Conservation (phyloP, 2,113 vertebrate genomes). For the Perccottus glenii region DNA sequence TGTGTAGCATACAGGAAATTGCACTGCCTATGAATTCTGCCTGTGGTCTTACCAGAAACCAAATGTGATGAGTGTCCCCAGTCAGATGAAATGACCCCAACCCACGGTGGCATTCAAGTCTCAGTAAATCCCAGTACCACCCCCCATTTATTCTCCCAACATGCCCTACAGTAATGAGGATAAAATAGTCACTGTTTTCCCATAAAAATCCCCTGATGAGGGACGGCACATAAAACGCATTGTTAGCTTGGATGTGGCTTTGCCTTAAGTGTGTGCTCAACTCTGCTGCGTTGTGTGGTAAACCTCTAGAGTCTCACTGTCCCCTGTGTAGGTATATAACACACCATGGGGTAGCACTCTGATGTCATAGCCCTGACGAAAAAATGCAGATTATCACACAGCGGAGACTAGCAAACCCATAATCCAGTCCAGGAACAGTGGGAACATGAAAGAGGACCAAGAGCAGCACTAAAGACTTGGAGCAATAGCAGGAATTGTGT, state of each 20-base stretch:
- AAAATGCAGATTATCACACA: constrained; percentile 55
- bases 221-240: constrained; percentile 60
- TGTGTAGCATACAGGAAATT: constrained; percentile 56
- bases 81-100: constrained; percentile 60
- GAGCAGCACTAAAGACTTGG: constrained; percentile 48
- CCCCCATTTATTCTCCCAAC: constrained; percentile 31
- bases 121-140: constrained; percentile 27
- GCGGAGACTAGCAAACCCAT: constrained; percentile 42
- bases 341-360: constrained; percentile 65
- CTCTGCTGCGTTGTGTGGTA: constrained; percentile 69
- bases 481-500: constrained; percentile 50
- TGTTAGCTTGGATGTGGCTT: constrained; percentile 73
- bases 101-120: constrained; percentile 47
- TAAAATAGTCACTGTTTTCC: constrained; percentile 67
- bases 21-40: constrained; percentile 51
- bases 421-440: constrained; percentile 68
- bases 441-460: constrained; percentile 71
- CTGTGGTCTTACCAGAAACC: constrained; percentile 63
- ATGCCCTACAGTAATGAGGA: constrained; percentile 60
- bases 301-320: constrained; percentile 73
- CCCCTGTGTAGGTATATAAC: constrained; percentile 73
- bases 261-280: constrained; percentile 69
- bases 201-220: constrained; percentile 65
- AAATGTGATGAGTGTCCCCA: constrained; percentile 57
- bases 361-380: constrained; percentile 67